Evolutionary conservation across 2,797 vertebrate genomes (phyloP).

Genomic region (Lacerta agilis): DNA sequence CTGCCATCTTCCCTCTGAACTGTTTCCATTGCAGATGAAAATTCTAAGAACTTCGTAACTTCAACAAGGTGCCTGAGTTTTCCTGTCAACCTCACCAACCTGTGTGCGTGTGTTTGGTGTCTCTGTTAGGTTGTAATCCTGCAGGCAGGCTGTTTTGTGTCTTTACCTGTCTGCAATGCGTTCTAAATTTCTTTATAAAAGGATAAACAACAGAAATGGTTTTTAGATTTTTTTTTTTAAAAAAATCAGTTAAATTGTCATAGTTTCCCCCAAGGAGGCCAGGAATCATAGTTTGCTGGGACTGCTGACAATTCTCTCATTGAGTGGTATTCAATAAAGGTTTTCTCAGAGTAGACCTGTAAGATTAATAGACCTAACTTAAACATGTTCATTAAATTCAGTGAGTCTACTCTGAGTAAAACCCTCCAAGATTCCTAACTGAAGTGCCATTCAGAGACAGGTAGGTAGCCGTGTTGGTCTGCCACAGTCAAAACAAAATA

Average conservation of each 20-base stretch:
- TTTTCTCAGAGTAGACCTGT: too few relatives aligned
- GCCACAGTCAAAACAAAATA: too few relatives aligned
- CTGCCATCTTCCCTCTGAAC: not conserved
- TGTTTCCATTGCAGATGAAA: not conserved
- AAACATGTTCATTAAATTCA: too few relatives aligned
- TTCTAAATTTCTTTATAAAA: not conserved
- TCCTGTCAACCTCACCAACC: not conserved
- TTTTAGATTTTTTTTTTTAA: not conserved
- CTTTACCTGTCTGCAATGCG: not conserved
- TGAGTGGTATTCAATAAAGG: too few relatives aligned
- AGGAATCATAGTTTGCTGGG: not conserved
- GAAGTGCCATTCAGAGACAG: not conserved
- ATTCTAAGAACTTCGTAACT: not conserved
- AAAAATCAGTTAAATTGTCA: not conserved
- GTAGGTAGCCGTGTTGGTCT: too few relatives aligned
- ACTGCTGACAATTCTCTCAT: not conserved
- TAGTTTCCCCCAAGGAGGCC: not conserved
- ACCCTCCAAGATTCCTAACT: not conserved
- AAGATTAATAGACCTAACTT: too few relatives aligned
- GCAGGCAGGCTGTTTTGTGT: not conserved
- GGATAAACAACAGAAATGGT: not conserved
- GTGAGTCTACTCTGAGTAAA: too few relatives aligned
- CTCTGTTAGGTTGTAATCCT: not conserved
- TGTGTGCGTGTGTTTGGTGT: not conserved
- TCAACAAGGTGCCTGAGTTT: not conserved